phyloP scores from a whole-genome alignment of 2,797 vertebrate species.

The Pipistrellus pygmaeus region DNA sequence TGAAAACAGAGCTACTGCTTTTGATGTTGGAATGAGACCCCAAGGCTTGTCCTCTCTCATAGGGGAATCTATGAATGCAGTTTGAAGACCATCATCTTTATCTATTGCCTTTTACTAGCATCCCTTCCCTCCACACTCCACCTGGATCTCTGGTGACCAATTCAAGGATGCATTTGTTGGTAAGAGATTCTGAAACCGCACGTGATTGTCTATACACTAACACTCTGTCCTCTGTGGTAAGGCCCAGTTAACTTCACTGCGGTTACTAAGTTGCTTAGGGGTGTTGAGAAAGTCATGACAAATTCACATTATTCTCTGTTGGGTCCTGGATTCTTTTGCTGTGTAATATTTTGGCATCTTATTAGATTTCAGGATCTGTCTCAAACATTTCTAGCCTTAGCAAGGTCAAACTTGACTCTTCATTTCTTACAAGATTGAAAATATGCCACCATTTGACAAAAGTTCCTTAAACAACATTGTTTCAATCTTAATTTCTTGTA shows the following conservation, averaged over 20 bases:
- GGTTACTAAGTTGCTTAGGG: neutral
- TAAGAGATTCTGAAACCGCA: neutral
- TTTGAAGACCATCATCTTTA: neutral
- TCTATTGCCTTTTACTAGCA: neutral
- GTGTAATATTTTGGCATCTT: neutral
- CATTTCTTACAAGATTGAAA: slow-evolving; percentile 11
- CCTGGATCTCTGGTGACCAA: too few relatives aligned
- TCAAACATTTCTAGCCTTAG: neutral
- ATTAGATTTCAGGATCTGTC: neutral
- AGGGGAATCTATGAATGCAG: neutral
- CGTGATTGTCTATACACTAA: neutral
- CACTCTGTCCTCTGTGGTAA: neutral
- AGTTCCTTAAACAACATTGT: neutral
- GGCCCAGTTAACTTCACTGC: too few relatives aligned
- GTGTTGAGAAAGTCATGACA: neutral
- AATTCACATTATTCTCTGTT: neutral
- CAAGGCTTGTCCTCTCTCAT: neutral
- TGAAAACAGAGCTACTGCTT: neutral
- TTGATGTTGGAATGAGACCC: neutral
- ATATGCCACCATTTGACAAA: neutral
- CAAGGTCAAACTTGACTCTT: neutral
- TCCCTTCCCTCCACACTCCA: neutral
- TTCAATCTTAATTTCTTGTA: neutral
- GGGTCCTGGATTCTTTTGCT: neutral
- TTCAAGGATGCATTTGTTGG: neutral